Evolutionary conservation across 2,888 invertebrate species (phyloP), one percentile per base, ranked within the genome.

Genomic region (Meteorus colon): DNA sequence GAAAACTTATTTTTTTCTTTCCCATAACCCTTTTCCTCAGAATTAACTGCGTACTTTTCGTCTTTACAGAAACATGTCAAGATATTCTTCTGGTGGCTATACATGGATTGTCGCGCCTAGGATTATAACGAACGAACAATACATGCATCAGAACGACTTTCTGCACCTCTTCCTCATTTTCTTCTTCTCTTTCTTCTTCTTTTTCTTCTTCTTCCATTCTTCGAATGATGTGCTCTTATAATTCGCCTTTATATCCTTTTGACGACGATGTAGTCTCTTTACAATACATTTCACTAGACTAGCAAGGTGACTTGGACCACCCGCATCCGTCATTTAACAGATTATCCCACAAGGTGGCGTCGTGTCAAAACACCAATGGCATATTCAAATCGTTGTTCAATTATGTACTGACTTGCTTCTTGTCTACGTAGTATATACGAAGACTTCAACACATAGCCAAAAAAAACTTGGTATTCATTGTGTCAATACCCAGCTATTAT

Each of bases 331-430:
- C 86, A 86, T 89, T 89, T 87, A 88, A 87, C 84, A 86, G 88
- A 87, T 89, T 87, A 88, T 84, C 87, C 83, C 80, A 79, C 69
- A 83, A 85, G 86, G 86, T 87, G 84, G 86, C 84, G 81, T 84
- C 85, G 84, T 87, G 89, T 88, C 88, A 89, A 88, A 89, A 88
- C 87, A 88, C 80, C 78, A 81, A 55, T 55, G 55, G 55, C 55
- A 55, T 55, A 55, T 55, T 55, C 19, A n/a, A 55, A 55, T 55
- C 55, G 19, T 55, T 19, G 19, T 19, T 8, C 55, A 55, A 72
- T 45, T 72, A 24, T n/a, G 41, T 69, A 55, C 8, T 24, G 19
- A 55, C 19, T 55, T 24, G n/a, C 19, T 4, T 48, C n/a, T 19
- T 19, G n/a, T 3, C 19, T 8, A n/a, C 10, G 4, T 55, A 55